Evolutionary conservation across 2,888 invertebrate species (phyloP).

Genomic region (Cerceris rybyensis): DNA sequence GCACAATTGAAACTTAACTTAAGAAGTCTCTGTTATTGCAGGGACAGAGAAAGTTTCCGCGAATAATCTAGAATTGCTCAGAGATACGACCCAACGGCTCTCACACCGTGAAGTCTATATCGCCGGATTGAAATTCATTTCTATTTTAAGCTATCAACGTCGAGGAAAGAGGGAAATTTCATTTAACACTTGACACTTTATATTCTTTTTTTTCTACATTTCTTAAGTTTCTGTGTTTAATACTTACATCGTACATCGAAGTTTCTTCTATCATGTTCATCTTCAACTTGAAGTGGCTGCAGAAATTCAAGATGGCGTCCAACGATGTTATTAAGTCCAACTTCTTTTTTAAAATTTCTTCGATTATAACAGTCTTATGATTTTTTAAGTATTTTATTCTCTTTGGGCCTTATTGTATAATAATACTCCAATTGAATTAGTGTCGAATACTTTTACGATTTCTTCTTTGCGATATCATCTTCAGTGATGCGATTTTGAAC

Average conservation of each 20-base stretch:
- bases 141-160: conserved; percentile 51
- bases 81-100: conserved; percentile 40
- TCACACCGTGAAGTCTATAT: conserved; percentile 41
- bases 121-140: conserved; percentile 53
- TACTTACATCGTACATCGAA: conserved; percentile 78
- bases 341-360: neutral
- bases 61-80: conserved; percentile 40
- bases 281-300: neutral
- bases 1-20: neutral
- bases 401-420: too few relatives aligned
- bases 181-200: neutral
- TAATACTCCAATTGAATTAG: too few relatives aligned
- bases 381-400: too few relatives aligned
- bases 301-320: neutral
- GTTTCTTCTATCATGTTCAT: conserved; percentile 76
- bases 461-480: too few relatives aligned
- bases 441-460: too few relatives aligned
- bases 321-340: neutral
- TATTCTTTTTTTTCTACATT: neutral
- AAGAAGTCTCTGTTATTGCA: conserved; percentile 42
- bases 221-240: neutral
- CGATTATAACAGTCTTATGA: too few relatives aligned
- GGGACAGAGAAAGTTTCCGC: conserved; percentile 7
- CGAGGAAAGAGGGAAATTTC: conserved; percentile 33
- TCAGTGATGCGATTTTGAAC: too few relatives aligned